Conservation (phyloP, 2,888 invertebrate genomes). For the Dicycla oo region DNA sequence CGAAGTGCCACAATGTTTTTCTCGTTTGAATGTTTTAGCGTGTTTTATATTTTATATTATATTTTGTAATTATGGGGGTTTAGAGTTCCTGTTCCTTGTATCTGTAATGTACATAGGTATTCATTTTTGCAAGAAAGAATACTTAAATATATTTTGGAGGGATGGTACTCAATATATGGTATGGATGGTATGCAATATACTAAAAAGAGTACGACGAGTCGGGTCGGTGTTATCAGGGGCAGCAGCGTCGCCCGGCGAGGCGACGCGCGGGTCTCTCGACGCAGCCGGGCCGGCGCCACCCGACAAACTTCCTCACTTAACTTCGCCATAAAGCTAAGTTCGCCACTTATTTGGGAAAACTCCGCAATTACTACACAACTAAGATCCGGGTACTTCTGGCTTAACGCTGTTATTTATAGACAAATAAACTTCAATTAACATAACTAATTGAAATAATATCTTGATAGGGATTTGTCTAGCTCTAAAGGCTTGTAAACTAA, state of each 20-base stretch:
- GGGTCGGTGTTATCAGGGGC: conserved; percentile 26
- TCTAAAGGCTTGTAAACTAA: conserved; percentile 18
- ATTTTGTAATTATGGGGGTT: conserved; percentile 15
- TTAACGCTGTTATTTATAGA: conserved; percentile 71
- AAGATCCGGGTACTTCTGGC: conserved; percentile 66
- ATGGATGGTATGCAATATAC: too few species aligned
- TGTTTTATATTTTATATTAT: conserved; percentile 24
- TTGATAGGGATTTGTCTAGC: conserved; percentile 14
- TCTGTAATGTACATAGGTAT: neutral
- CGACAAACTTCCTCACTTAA: conserved; percentile 79
- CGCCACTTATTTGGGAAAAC: conserved; percentile 74
- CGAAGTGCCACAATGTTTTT: conserved; percentile 20
- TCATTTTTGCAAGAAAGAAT: conserved; percentile 1
- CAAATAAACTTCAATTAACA: conserved; percentile 66
- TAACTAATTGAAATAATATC: conserved; percentile 32
- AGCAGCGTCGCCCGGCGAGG: conserved; percentile 22
- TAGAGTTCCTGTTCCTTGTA: neutral
- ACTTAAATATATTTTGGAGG: neutral
- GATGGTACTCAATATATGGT: neutral
- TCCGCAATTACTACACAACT: conserved; percentile 75
- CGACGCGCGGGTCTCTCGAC: conserved; percentile 33
- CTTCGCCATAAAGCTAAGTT: conserved; percentile 80
- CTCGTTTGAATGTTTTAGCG: conserved; percentile 21
- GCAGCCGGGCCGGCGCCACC: conserved; percentile 78
- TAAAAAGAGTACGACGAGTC: too few species aligned